Evolutionary conservation across 1,140 invertebrate species (phyloP).

Genomic region (Gryllus bimaculatus): DNA sequence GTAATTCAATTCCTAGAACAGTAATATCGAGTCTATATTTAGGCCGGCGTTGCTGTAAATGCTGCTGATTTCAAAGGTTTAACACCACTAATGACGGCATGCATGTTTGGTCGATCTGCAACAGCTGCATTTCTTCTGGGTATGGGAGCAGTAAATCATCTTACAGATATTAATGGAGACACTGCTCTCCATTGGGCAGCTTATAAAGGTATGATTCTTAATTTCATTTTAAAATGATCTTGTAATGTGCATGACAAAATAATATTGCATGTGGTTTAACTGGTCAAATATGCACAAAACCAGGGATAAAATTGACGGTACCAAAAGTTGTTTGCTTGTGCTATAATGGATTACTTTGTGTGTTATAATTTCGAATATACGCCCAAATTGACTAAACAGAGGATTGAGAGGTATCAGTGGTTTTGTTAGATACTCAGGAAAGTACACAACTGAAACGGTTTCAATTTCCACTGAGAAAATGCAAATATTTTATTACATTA

Average conservation of each 20-base stretch:
- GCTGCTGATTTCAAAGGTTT: constrained; percentile 82
- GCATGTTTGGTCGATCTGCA: constrained; percentile 84
- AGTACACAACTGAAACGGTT: too few species aligned
- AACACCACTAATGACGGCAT: constrained; percentile 83
- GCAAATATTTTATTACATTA: too few species aligned
- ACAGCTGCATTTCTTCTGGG: constrained; percentile 81
- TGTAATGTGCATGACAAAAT: neutral
- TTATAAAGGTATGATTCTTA: constrained; percentile 57
- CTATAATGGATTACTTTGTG: too few species aligned
- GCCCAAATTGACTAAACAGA: too few species aligned
- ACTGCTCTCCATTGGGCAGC: constrained; percentile 88
- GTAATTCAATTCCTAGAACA: too few species aligned
- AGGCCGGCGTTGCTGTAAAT: constrained; percentile 79
- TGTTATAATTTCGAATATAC: too few species aligned
- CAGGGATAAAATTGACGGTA: too few species aligned
- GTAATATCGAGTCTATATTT: neutral
- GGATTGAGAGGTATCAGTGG: too few species aligned
- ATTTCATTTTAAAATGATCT: neutral
- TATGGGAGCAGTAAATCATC: constrained; percentile 70
- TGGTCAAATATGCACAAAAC: too few species aligned
- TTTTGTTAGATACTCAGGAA: too few species aligned
- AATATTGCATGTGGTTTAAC: neutral
- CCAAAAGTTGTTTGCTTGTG: too few species aligned
- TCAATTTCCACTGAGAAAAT: too few species aligned
- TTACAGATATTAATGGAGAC: constrained; percentile 85